Conservation (phyloP, 2,888 invertebrate species). For the Tipula lateralis region DNA sequence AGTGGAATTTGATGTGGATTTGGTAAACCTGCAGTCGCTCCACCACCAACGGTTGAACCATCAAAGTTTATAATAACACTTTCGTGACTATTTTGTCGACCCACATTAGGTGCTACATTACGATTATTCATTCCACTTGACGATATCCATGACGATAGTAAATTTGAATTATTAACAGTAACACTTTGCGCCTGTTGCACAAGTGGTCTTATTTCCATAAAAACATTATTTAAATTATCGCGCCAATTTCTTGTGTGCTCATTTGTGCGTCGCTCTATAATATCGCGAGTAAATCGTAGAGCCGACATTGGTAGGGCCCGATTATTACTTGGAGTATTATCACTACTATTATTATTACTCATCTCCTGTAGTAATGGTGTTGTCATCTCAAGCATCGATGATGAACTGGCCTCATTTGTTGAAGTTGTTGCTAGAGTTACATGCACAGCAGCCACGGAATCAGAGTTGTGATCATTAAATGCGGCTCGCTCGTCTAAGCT, state of each 20-base stretch:
- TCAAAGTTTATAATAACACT: slow-evolving; percentile 31
- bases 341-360: background rate
- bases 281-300: slow-evolving; percentile 27
- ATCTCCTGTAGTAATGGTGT: background rate
- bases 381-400: background rate
- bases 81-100: background rate
- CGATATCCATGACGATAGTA: slow-evolving; percentile 27
- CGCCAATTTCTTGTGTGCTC: slow-evolving; percentile 31
- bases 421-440: background rate
- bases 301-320: background rate
- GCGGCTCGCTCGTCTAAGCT: background rate
- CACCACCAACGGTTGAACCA: background rate
- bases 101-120: background rate
- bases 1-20: background rate
- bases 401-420: background rate
- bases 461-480: background rate
- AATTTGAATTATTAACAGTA: slow-evolving; percentile 26
- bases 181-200: slow-evolving; percentile 32
- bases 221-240: slow-evolving; percentile 32
- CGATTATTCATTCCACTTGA: background rate
- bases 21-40: background rate
- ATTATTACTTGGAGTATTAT: background rate
- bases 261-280: slow-evolving; percentile 20
- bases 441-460: background rate
- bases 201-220: slow-evolving; percentile 32